phyloP scores from a whole-genome alignment of 2,113 vertebrate genomes.

The Apeltes quadracus region DNA sequence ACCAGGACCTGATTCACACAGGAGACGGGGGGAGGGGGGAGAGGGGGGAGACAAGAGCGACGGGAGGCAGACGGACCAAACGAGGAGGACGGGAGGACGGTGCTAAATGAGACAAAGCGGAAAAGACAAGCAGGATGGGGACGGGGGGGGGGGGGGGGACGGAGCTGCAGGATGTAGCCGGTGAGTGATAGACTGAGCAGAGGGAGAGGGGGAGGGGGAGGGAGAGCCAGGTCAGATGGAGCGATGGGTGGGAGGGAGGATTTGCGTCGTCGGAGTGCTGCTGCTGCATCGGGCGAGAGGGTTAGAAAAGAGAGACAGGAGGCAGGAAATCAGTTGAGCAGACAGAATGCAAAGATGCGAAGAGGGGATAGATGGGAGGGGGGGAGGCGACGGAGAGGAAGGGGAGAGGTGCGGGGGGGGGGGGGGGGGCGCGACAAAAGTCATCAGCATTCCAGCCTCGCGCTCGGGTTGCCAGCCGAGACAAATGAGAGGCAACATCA shows the following conservation, averaged over 20 bases:
- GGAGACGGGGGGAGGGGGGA: constrained; percentile 17
- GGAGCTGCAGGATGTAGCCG: constrained; percentile 49
- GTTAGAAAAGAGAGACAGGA: constrained; percentile 54
- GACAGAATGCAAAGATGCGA: constrained; percentile 72
- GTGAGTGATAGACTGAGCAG: constrained; percentile 63
- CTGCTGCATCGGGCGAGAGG: constrained; percentile 66
- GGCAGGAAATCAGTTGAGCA: constrained; percentile 75
- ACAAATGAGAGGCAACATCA: constrained; percentile 76
- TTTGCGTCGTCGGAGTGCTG: constrained; percentile 67
- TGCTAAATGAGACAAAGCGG: constrained; percentile 17
- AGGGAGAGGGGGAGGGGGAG: constrained; percentile 40
- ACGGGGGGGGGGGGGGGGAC: constrained; percentile 27
- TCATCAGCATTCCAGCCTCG: constrained; percentile 74
- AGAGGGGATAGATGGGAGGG: constrained; percentile 64
- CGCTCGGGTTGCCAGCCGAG: constrained; percentile 68
- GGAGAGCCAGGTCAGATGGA: constrained; percentile 64
- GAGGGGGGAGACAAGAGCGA: constrained; percentile 32
- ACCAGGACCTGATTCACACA: constrained; percentile 41
- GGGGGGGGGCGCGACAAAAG: constrained; percentile 16
- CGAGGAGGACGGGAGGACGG: constrained; percentile 12
- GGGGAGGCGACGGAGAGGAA: constrained; percentile 19
- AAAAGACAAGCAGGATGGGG: constrained; percentile 19
- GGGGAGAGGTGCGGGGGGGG: constrained; percentile 34
- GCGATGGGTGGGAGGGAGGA: constrained; percentile 50
- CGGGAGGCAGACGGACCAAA: constrained; percentile 22